Conservation (phyloP, 2,888 invertebrate genomes). For the Melitaea athalia region DNA sequence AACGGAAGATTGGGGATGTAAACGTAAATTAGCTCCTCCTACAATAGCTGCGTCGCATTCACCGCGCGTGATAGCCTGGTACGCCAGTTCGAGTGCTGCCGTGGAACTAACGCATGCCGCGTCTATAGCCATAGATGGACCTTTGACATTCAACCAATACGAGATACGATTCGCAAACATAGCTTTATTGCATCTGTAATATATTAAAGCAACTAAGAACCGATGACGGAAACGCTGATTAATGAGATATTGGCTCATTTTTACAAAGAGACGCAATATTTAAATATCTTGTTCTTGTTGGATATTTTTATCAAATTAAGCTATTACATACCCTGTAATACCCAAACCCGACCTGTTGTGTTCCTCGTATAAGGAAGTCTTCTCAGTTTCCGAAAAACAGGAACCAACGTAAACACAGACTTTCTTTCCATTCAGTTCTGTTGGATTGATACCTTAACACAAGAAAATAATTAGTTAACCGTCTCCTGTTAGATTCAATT, state of each 20-base stretch:
- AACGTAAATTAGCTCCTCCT: slow-evolving; percentile 81
- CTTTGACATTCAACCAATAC: slow-evolving; percentile 68
- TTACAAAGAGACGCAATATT: no score
- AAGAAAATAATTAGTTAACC: neutral
- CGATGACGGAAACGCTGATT: no score
- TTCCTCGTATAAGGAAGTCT: slow-evolving; percentile 66
- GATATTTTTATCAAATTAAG: no score
- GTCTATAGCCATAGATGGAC: slow-evolving; percentile 63
- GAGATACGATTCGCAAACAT: slow-evolving; percentile 73
- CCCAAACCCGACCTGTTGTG: slow-evolving; percentile 51
- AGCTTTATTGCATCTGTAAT: slow-evolving; percentile 55
- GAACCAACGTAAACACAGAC: slow-evolving; percentile 71
- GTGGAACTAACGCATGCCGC: slow-evolving; percentile 60
- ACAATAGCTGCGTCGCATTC: slow-evolving; percentile 82
- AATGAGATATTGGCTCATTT: no score
- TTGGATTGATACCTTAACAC: slow-evolving; percentile 81
- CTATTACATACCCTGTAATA: slow-evolving; percentile 55
- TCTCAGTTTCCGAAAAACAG: slow-evolving; percentile 84
- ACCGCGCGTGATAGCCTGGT: slow-evolving; percentile 54
- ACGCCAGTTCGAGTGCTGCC: slow-evolving; percentile 58
- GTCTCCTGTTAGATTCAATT: neutral
- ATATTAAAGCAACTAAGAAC: neutral
- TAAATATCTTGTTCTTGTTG: no score
- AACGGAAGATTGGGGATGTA: slow-evolving; percentile 77
- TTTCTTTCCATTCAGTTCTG: slow-evolving; percentile 75